Evolutionary conservation across 2,797 vertebrate genomes (phyloP), one percentile per base, ranked within the genome.

Genomic region (Gallinago solitaria): DNA sequence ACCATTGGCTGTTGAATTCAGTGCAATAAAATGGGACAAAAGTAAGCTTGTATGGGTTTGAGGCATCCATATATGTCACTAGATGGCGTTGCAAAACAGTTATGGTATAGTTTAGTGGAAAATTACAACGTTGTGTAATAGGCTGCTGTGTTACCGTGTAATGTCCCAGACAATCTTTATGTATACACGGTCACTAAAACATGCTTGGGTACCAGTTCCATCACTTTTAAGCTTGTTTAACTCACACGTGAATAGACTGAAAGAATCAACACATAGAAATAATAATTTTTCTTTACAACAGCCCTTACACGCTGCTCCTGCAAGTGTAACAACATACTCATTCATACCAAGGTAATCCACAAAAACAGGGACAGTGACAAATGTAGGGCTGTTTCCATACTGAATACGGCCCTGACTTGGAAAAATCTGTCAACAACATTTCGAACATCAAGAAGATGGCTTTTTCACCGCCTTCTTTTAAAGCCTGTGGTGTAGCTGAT

Each of bases 51-150:
- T 9, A 28, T 2, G 35, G 10, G 3, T 54, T 54, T n/a, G 56
- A 84, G 88, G 24, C 91, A 75, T 68, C 20, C 43, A 2, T 47
- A 3, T 0, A 18, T 25, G 68, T 92, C 93, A 85, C 96, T 96
- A 96, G 96, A 73, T 95, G 96, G 95, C 94, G 75, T 3, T 69
- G 88, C 75, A 25, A 95, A 96, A 45, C 96, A 89, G 60, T 23
- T 3, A 39, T 11, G 86, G 64, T 51, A 5, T n/a, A 11, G 45
- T 9, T 47, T 1, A 32, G 71, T 13, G 71, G 53, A 50, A n/a
- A 53, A 54, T 17, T 5, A 7, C 37, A 7, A 28, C 8, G 16
- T 33, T 47, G 50, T 19, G 28, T 27, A 20, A 48, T 0, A 33
- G 45, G n/a, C n/a, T 56, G n/a, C 32, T 48, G n/a, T 24, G 27